Evolutionary conservation across 2,888 invertebrate genomes (phyloP).

Genomic region (Drosophila anomalata): DNA sequence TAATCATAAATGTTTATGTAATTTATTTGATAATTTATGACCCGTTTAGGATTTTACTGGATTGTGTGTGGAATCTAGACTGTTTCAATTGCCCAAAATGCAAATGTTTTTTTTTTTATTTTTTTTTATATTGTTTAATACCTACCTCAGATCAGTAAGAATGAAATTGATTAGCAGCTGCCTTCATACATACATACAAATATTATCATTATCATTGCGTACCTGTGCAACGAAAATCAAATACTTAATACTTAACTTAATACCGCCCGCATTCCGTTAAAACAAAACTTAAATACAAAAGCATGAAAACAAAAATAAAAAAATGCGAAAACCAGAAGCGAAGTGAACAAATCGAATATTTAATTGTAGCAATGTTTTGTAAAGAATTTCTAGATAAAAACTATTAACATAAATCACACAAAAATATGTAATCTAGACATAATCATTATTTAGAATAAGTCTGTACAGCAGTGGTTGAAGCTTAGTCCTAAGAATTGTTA

Average conservation of each 20-base stretch:
- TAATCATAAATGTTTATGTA: constrained; percentile 34
- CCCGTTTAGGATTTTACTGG: constrained; percentile 30
- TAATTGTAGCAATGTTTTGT: constrained; percentile 37
- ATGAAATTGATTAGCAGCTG: constrained; percentile 54
- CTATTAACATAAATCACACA: constrained; percentile 21
- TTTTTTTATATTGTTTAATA: constrained; percentile 43
- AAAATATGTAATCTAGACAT: constrained; percentile 25
- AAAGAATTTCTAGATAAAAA: constrained; percentile 34
- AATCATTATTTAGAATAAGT: constrained; percentile 21
- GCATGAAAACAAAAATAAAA: constrained; percentile 23
- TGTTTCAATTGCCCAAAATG: constrained; percentile 42
- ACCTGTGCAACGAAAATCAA: constrained; percentile 73
- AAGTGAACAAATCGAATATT: constrained; percentile 51
- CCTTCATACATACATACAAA: constrained; percentile 53
- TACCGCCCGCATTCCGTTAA: constrained; percentile 74
- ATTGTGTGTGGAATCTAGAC: constrained; percentile 33
- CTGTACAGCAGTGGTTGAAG: constrained; percentile 70
- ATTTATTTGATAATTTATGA: constrained; percentile 43
- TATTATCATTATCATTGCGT: constrained; percentile 54
- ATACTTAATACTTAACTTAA: constrained; percentile 60
- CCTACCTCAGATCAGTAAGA: constrained; percentile 72
- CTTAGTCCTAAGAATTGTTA: constrained; percentile 71
- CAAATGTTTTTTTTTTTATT: constrained; percentile 42
- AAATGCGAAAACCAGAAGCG: constrained; percentile 33
- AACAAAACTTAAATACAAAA: constrained; percentile 39